phyloP scores from a whole-genome alignment of 2,888 invertebrate genomes.

The Esperia sulphurella region DNA sequence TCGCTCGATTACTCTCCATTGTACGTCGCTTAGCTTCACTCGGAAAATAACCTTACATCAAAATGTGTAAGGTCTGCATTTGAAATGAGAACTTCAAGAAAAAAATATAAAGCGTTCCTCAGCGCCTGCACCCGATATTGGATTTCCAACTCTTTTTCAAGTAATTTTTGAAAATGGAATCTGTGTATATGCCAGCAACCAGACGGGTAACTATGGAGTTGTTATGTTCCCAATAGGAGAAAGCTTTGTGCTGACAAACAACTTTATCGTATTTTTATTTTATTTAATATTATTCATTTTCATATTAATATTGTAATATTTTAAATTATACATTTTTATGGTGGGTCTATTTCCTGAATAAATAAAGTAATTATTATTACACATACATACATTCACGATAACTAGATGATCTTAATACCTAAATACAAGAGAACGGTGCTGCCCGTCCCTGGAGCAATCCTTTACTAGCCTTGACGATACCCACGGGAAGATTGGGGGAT shows the following conservation, averaged over 20 bases:
- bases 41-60: conserved; percentile 22
- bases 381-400: no score
- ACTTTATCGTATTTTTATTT: no score
- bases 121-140: conserved; percentile 45
- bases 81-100: conserved; percentile 19
- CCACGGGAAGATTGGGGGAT: no score
- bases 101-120: conserved; percentile 33
- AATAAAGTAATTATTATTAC: no score
- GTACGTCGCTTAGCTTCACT: conserved; percentile 29
- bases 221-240: not conserved
- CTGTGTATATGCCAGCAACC: conserved; percentile 48
- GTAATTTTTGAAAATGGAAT: conserved; percentile 68
- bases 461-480: no score
- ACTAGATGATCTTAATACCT: no score
- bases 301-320: no score
- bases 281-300: no score
- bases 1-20: conserved; percentile 44
- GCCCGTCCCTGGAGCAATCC: no score
- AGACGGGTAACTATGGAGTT: conserved; percentile 4
- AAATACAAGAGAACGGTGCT: no score
- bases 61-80: conserved; percentile 21
- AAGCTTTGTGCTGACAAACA: not conserved
- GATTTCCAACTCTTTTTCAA: conserved; percentile 58
- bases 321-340: no score
- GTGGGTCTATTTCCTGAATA: no score